Base-by-base conservation (phyloP, 1,140 invertebrate genomes). In the Macrostomum lignano region DNA sequence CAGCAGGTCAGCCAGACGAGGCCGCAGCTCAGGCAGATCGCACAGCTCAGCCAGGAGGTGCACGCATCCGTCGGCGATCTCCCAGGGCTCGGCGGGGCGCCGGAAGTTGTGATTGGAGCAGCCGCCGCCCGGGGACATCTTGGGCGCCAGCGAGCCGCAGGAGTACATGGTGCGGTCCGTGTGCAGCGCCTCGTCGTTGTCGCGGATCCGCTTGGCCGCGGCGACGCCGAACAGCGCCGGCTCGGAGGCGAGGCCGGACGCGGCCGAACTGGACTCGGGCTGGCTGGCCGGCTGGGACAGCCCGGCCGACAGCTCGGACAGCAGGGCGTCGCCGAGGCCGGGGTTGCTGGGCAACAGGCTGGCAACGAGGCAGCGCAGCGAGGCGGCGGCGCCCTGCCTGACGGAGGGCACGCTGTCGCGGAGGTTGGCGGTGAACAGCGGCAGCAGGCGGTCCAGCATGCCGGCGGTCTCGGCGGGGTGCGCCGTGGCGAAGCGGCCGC, bases 51-150 rank as follows among this genome's bases (percentile, higher is more conserved):
- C 50, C 35, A 63, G 34, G 19, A 65, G 40, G 37, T 58, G 48
- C 4, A 65, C 44, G 48, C 55, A 64, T 61, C 65, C 65, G 49
- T 67, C 65, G 32, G 61, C 61, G 14, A 58, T 38, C 44, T 67
- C 65, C 65, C 65, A 67, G 4, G 63, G 63, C 41, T 67, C 62
- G n/a, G n/a, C n/a, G n/a, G n/a, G n/a, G n/a, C n/a, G n/a, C 15
- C 52, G 44, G 39, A 64, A 64, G 34, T 51, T 48, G 31, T 60
- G 56, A 41, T 63, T 57, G 43, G 58, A 55, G 38, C 60, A 62
- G 3, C 61, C 59, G 11, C 59, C 55, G 15, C 53, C 53, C 25
- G 60, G 44, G 14, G 59, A 51, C 62, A 65, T 63, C 44, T 63
- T 65, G 17, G 63, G 63, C 7, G 62, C 63, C 42, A 65, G 42